phyloP scores from a whole-genome alignment of 2,113 vertebrate genomes.

The Dolichotis patagonum region DNA sequence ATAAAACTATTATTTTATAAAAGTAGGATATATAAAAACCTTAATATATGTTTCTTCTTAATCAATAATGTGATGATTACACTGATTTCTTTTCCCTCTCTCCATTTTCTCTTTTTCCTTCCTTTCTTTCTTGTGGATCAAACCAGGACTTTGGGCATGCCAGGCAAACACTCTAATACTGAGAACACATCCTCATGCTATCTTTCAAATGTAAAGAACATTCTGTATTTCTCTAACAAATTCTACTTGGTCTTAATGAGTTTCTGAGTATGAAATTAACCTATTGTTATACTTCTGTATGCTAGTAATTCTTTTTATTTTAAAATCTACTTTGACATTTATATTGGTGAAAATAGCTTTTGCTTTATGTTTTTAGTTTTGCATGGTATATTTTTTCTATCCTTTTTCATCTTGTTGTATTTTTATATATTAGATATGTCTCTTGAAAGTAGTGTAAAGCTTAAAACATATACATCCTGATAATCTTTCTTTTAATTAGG shows the following conservation, averaged over 20 bases:
- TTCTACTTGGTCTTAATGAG: slow-evolving; percentile 26
- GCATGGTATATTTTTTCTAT: background rate
- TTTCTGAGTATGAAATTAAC: background rate
- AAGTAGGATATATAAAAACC: background rate
- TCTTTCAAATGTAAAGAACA: background rate
- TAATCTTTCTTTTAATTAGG: background rate
- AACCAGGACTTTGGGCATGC: background rate
- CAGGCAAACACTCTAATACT: background rate
- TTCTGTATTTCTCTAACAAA: background rate
- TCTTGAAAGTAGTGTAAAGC: slow-evolving; percentile 12
- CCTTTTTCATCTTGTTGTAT: background rate
- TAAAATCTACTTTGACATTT: slow-evolving; percentile 59
- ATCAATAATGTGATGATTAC: background rate
- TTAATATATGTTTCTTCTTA: background rate
- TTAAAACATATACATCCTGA: background rate
- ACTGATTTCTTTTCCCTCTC: background rate
- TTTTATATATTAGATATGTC: background rate
- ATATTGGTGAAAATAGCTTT: background rate
- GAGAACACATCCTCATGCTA: background rate
- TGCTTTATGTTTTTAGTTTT: slow-evolving; percentile 8
- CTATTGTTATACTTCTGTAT: background rate
- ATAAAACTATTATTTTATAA: slow-evolving; percentile 2
- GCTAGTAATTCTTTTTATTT: slow-evolving; percentile 4
- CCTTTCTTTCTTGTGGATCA: background rate
- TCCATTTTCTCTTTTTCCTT: background rate